Base-by-base conservation (phyloP, 2,113 vertebrate genomes). In the Spea bombifrons region DNA sequence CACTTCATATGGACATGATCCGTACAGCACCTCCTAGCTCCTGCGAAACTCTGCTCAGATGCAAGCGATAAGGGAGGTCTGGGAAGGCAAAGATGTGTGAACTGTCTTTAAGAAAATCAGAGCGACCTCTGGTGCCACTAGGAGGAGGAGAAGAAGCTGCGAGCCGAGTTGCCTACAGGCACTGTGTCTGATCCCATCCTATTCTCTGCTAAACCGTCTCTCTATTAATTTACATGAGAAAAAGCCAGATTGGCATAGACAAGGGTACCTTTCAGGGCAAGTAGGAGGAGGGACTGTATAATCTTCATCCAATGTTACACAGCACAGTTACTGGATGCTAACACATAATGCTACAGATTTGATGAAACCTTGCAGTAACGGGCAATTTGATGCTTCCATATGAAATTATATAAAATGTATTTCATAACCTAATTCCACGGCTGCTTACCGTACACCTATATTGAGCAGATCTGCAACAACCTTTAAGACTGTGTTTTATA, bases 111-210 rank as follows among this genome's bases (percentile, higher is more conserved):
- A 82, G 84, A 68, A 82, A 76, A 82, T 75, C 83, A 82, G 82
- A 83, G 84, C 82, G 83, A 86, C 84, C 84, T 84, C 78, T 83
- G 84, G 76, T 76, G 83, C 84, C 81, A 81, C 49, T 16, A 81
- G 63, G 71, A 65, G 72, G 84, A 79, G 82, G 78, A 78, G 57
- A 81, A 78, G 81, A 81, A 78, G 81, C 78, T 73, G 79, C 81
- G 81, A 80, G 49, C 71, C 65, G 44, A 77, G 83, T 49, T 69
- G 75, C 73, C 76, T 76, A 67, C 72, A 71, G 84, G 76, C 82
- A 76, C 59, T 71, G 66, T 77, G 82, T 83, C 80, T 75, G 75
- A 76, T 75, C 76, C 80, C 73, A 80, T 80, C 77, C 71, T 63
- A 83, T 77, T 76, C 81, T 75, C 68, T 80, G 83, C 82, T 30